Evolutionary conservation across 2,797 vertebrate genomes (phyloP), one percentile per base, ranked within the genome.

Genomic region (Aratinga solstitialis): DNA sequence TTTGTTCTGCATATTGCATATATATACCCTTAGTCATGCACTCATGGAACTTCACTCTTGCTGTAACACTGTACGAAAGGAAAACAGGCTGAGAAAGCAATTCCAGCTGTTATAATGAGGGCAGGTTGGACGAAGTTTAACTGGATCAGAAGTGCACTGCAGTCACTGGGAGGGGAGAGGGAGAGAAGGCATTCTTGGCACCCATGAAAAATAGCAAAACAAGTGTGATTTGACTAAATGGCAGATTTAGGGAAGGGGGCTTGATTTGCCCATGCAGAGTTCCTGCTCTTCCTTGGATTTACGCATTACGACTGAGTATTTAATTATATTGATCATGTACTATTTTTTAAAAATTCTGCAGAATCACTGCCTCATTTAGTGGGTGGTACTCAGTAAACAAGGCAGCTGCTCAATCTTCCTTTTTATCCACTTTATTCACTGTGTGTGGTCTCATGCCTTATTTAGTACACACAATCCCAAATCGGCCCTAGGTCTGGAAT

Each of bases 401-500:
- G 93, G 92, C 94, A 96, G 93, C 75, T 95, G 88, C 83, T 96
- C 96, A 95, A 94, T 96, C 95, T 94, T 96, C 90, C 36, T 93
- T 96, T 95, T 93, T 90, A 95, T 94, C 74, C 90, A 83, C 75
- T 94, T 96, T 85, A 94, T 95, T 96, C 94, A 93, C 77, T 93
- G 90, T 96, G 96, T 97, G 96, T 96, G 93, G 96, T 93, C 95
- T 95, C 86, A 96, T 93, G 94, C 84, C 81, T 96, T 97, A 96
- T 95, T 96, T 96, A 93, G 72, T 96, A 93, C 93, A 87, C 84
- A 95, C 78, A 95, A 92, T 92, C 84, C 90, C 86, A 94, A 94
- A 95, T 93, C 78, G n/a, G 68, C 86, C 90, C 65, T 90, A 75
- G 81, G 84, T 93, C 92, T 95, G 91, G 93, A 95, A 95, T 96